Percentiles rank a stretch among this genome's conserved stretches.
These are phyloP conservation scores for Botia kubotai DNA, from an alignment of 2,797 vertebrate species.

Conservation along the genomic window DNA sequence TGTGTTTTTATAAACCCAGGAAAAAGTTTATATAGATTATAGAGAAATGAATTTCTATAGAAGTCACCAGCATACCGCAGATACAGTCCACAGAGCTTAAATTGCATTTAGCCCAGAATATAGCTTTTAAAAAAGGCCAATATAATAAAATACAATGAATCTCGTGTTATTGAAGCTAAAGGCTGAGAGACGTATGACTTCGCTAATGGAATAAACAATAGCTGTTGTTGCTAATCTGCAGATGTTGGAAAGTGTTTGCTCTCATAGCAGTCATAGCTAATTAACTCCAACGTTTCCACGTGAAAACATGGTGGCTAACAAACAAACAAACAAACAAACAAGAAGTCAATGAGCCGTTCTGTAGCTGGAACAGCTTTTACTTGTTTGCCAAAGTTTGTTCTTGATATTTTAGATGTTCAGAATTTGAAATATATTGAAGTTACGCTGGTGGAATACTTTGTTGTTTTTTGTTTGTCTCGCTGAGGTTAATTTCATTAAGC, in stretches of 20 bases:
- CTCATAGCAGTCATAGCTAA: conserved; percentile 29
- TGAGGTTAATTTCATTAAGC: background rate
- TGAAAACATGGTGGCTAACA: background rate
- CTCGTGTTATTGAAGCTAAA: no score
- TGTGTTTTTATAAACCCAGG: no score
- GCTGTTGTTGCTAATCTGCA: conserved; percentile 14
- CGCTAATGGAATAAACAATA: conserved; percentile 30
- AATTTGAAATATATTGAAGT: background rate
- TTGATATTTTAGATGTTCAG: background rate
- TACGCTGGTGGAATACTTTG: background rate
- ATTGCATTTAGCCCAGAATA: no score
- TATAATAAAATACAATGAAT: no score
- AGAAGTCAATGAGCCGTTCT: background rate
- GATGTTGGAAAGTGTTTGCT: conserved; percentile 10
- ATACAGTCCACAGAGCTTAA: background rate
- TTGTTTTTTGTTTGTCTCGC: background rate
- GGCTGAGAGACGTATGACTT: no score
- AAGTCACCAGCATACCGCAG: no score
- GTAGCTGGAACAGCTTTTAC: background rate
- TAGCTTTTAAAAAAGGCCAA: no score
- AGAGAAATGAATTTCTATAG: no score
- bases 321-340: no score
- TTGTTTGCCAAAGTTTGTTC: background rate
- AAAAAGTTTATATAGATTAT: no score
- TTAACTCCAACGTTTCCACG: background rate